Base-by-base conservation (phyloP, 2,888 invertebrate genomes). In the Noctua janthina region DNA sequence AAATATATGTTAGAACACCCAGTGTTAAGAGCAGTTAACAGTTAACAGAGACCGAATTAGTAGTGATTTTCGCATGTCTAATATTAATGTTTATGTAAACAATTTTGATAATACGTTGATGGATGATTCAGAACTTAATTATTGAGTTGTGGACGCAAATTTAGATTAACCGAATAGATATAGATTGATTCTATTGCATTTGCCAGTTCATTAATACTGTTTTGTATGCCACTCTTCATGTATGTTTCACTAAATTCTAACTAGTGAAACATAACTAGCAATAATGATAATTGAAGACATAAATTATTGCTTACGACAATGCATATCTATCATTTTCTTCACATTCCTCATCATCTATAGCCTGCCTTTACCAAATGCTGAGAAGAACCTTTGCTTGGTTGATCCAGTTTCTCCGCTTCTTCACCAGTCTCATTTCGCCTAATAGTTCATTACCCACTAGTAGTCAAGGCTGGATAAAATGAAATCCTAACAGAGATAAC, bases 131-230 rank as follows among this genome's bases (percentile, higher is more conserved):
- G 46, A 46, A 17, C 7, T 1, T 46, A 54, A 54, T 64, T 69
- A 78, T 54, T 64, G 13, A 54, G 15, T 51, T 79, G 43, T 29
- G 68, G 29, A 51, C 39, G 29, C 56, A 56, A 67, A 78, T 62
- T 79, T 3, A 17, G 4, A 35, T 54, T 10, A 29, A 17, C 56
- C n/a, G n/a, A 29, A 29, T 29, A 67, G 51, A 17, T 51, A 77
- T 29, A 29, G 29, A 77, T 59, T 71, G 17, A 71, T 39, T 49
- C 5, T 4, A 39, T 56, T 43, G 17, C 5, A 54, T 66, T 17
- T 69, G n/a, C 39, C 20, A 20, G 74, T 49, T 5, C 23, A 56
- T 77, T 77, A 35, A 68, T 78, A 29, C n/a, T 35, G 46, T 54
- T 72, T 51, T 51, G 20, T 74, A 46, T 59, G 39, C 20, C 39